A percentile compares a stretch with the other conserved stretches of the same genome.
phyloP scores from a whole-genome alignment of 2,113 vertebrate genomes.

The Suncus etruscus region DNA sequence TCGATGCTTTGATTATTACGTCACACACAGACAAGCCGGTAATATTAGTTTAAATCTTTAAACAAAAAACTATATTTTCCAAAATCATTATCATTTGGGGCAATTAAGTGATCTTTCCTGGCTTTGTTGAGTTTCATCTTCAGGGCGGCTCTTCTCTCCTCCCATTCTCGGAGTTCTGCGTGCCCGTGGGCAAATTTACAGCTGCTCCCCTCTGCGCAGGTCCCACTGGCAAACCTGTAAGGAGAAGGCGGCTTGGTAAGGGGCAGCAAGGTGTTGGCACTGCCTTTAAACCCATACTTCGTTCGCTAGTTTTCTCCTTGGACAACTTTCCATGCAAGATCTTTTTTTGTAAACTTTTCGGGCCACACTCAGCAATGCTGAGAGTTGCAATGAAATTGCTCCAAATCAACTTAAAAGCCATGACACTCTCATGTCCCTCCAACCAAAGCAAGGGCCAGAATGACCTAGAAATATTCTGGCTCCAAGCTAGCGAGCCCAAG shows the following conservation, averaged over 20 bases:
- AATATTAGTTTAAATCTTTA: slow-evolving; percentile 97
- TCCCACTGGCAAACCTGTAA: slow-evolving; percentile 92
- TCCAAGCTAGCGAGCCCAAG: no score
- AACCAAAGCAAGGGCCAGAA: no score
- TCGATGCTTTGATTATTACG: slow-evolving; percentile 87
- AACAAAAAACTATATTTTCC: slow-evolving; percentile 99
- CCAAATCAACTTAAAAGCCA: no score
- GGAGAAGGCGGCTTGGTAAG: background rate
- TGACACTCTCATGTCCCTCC: no score
- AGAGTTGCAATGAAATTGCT: no score
- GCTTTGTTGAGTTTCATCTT: slow-evolving; percentile 98
- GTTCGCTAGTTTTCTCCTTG: background rate
- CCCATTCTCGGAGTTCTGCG: slow-evolving; percentile 96
- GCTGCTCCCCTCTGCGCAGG: slow-evolving; percentile 92
- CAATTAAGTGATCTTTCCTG: slow-evolving; percentile 97
- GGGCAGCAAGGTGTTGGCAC: no score
- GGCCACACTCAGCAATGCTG: no score
- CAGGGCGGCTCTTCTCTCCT: slow-evolving; percentile 95
- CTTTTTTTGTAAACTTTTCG: no score
- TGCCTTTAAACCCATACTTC: no score
- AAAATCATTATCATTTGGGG: slow-evolving; percentile 99
- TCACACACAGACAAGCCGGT: slow-evolving; percentile 85
- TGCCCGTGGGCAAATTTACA: slow-evolving; percentile 96
- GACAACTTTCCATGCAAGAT: background rate
- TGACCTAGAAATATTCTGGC: no score